phyloP scores from a whole-genome alignment of 2,113 vertebrate species.

The Gasterosteus aculeatus region DNA sequence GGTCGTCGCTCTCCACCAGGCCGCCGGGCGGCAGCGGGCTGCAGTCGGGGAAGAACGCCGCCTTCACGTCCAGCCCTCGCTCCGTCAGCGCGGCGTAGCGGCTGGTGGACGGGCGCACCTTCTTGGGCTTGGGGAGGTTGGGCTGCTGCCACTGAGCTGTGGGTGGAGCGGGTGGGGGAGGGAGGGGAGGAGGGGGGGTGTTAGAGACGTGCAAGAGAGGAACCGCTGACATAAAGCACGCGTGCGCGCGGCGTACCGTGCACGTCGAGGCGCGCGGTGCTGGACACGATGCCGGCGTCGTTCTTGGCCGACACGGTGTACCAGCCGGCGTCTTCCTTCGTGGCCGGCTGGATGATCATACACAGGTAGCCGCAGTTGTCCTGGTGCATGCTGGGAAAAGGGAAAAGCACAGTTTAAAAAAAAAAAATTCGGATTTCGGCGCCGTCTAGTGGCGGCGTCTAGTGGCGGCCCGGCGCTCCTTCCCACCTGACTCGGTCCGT shows the following conservation, averaged over 20 bases:
- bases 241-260: slow-evolving; percentile 83
- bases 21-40: slow-evolving; percentile 86
- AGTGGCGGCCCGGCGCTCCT: neutral
- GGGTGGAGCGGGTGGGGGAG: neutral
- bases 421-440: no score
- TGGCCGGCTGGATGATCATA: slow-evolving; percentile 96
- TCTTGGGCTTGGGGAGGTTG: slow-evolving; percentile 91
- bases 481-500: slow-evolving; percentile 92
- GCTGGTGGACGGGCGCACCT: slow-evolving; percentile 94
- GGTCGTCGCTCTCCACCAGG: slow-evolving; percentile 96
- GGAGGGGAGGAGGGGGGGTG: neutral
- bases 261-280: slow-evolving; percentile 94
- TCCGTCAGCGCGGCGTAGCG: slow-evolving; percentile 97
- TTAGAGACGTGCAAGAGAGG: neutral
- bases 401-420: neutral
- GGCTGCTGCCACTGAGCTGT: slow-evolving; percentile 96
- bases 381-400: slow-evolving; percentile 92
- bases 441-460: no score
- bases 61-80: slow-evolving; percentile 96
- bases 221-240: neutral
- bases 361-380: slow-evolving; percentile 96
- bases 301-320: slow-evolving; percentile 98
- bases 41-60: slow-evolving; percentile 96
- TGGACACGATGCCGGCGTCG: slow-evolving; percentile 95
- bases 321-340: slow-evolving; percentile 96